Percentiles rank a stretch among this genome's conserved stretches.
phyloP scores from a whole-genome alignment of 2,113 vertebrate genomes.

The Esox niger region DNA sequence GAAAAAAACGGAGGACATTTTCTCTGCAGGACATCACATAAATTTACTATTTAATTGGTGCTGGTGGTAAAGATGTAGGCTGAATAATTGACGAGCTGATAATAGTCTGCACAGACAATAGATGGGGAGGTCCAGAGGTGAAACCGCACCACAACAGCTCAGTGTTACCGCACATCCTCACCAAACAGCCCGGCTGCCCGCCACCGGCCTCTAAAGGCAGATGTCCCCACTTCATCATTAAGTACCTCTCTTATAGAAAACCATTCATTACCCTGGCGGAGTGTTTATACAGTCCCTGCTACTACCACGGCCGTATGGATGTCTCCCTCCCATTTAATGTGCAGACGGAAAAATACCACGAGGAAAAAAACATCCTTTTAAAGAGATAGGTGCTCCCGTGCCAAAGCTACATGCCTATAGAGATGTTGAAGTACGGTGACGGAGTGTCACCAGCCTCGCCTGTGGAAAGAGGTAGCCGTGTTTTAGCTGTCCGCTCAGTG shows the following conservation, averaged over 20 bases:
- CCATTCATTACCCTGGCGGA: constrained; percentile 61
- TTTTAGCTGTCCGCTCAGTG: background rate
- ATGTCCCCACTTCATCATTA: constrained; percentile 63
- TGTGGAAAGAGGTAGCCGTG: background rate
- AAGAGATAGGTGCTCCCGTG: constrained; percentile 13
- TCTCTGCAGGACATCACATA: constrained; percentile 65
- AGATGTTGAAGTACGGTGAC: background rate
- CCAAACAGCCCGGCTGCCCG: constrained; percentile 46
- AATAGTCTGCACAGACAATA: constrained; percentile 72
- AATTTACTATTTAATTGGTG: constrained; percentile 68
- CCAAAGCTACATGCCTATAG: constrained; percentile 18
- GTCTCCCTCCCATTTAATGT: constrained; percentile 25
- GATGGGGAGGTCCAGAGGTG: constrained; percentile 72
- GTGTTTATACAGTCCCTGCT: constrained; percentile 61
- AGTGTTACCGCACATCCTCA: constrained; percentile 62
- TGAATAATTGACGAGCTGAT: constrained; percentile 79
- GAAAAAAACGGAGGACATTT: constrained; percentile 70
- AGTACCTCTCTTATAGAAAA: constrained; percentile 57
- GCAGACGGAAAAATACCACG: constrained; percentile 20
- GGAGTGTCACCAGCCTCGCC: background rate
- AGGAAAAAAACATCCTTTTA: background rate
- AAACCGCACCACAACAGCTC: constrained; percentile 71
- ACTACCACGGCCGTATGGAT: constrained; percentile 52
- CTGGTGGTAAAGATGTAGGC: constrained; percentile 76
- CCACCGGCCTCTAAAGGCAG: constrained; percentile 46